A percentile compares a stretch with the other conserved stretches of the same genome.
Conservation (phyloP, 2,113 vertebrate species). For the Phalacrocorax brasilianus region DNA sequence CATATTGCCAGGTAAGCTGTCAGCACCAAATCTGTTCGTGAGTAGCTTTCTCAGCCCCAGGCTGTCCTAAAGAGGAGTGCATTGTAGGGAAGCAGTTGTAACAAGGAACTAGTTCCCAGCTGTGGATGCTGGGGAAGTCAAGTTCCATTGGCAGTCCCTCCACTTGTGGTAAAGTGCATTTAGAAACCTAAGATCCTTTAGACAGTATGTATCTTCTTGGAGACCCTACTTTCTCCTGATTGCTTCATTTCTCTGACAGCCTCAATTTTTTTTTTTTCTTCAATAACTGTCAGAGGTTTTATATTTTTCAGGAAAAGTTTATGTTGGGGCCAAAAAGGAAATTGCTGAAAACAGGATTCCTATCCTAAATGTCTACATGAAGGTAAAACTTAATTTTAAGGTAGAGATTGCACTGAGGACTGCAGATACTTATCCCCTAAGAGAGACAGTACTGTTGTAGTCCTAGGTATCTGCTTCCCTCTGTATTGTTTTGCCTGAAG, state of each 20-base stretch:
- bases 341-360: conserved; percentile 91
- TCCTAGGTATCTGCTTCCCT: not conserved
- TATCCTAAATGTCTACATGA: conserved; percentile 90
- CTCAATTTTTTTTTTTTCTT: not conserved
- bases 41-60: not conserved
- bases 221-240: not conserved
- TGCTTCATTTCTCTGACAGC: not conserved
- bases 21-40: not conserved
- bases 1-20: conserved; percentile 81
- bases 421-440: not conserved
- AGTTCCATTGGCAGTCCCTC: not conserved
- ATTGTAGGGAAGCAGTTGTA: not conserved
- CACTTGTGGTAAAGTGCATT: not conserved
- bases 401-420: not conserved
- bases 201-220: not conserved
- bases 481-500: not conserved
- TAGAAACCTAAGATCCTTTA: not conserved
- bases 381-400: conserved; percentile 74
- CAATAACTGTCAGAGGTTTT: not conserved
- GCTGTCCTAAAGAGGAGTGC: not conserved
- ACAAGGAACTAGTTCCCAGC: not conserved
- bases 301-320: conserved; percentile 86
- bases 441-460: not conserved
- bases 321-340: conserved; percentile 88
- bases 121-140: not conserved